phyloP scores from a whole-genome alignment of 2,888 invertebrate species.

The Cantharis lateralis region DNA sequence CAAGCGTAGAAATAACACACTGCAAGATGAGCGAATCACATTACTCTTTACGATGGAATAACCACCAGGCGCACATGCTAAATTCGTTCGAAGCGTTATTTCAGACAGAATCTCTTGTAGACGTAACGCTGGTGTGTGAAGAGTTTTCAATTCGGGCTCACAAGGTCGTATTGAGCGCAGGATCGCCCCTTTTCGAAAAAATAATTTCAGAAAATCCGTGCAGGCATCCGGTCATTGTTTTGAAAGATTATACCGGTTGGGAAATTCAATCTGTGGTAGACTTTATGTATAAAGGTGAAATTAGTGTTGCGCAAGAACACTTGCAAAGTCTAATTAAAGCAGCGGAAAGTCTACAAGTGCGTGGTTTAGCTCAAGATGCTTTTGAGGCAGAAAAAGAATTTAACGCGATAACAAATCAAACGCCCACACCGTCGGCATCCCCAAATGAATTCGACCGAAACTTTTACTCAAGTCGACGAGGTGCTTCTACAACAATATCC shows the following conservation, averaged over 20 bases:
- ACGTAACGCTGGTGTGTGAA: constrained; percentile 88
- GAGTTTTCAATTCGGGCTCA: constrained; percentile 86
- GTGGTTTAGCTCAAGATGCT: constrained; percentile 67
- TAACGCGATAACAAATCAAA: constrained; percentile 47
- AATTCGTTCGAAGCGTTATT: constrained; percentile 87
- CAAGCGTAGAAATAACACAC: constrained; percentile 23
- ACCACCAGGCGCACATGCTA: constrained; percentile 87
- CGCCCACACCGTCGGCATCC: constrained; percentile 56
- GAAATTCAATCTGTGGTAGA: constrained; percentile 89
- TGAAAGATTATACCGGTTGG: constrained; percentile 88
- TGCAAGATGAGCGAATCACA: constrained; percentile 68
- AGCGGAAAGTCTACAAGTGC: constrained; percentile 84
- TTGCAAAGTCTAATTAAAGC: constrained; percentile 83
- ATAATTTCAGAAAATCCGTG: constrained; percentile 91
- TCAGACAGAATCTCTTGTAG: constrained; percentile 84
- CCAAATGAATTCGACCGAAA: constrained; percentile 55
- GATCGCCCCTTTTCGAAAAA: constrained; percentile 86
- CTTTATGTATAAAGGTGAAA: constrained; percentile 94
- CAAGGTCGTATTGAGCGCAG: constrained; percentile 88
- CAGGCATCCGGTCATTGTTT: constrained; percentile 90
- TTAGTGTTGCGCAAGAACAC: constrained; percentile 85
- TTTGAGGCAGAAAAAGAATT: constrained; percentile 52
- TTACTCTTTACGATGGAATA: constrained; percentile 92
- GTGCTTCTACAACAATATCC: constrained; percentile 47
- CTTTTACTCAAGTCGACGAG: constrained; percentile 47